A percentile compares a stretch with the other conserved stretches of the same genome.
Conservation (phyloP, 1,140 invertebrate species). For the Drosophila sp. region DNA sequence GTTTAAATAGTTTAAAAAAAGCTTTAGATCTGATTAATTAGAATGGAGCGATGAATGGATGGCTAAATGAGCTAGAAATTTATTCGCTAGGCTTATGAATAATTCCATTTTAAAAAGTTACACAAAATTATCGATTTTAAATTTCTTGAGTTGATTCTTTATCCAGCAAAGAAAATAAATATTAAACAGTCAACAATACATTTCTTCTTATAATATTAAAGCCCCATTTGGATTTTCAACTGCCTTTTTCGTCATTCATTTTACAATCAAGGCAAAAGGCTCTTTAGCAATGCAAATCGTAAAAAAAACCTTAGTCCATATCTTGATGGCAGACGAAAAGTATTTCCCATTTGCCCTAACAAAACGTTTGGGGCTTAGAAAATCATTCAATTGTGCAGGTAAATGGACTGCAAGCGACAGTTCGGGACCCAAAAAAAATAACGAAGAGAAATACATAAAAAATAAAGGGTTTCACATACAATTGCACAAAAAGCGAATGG, state of each 20-base stretch:
- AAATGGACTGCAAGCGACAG: slow-evolving; percentile 82
- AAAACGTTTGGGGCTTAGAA: slow-evolving; percentile 58
- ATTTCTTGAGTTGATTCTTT: neutral
- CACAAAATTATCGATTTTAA: neutral
- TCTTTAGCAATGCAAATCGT: slow-evolving; percentile 15
- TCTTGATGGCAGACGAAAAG: slow-evolving; percentile 29
- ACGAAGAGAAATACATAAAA: slow-evolving; percentile 37
- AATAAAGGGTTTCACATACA: slow-evolving; percentile 73
- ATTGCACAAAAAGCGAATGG: slow-evolving; percentile 56
- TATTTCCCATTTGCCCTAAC: slow-evolving; percentile 13
- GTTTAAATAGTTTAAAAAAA: too few relatives aligned
- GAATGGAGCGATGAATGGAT: too few relatives aligned
- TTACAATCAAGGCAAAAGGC: slow-evolving; percentile 4
- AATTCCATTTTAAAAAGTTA: neutral
- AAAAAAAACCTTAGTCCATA: slow-evolving; percentile 7
- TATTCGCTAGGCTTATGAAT: too few relatives aligned
- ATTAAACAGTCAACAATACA: neutral
- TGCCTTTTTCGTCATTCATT: neutral
- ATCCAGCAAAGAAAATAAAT: neutral
- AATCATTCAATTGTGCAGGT: slow-evolving; percentile 83
- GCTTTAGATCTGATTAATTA: too few relatives aligned
- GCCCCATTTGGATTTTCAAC: slow-evolving; percentile 2
- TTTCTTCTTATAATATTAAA: neutral
- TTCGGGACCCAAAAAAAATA: slow-evolving; percentile 54
- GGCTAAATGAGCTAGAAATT: too few relatives aligned